These are phyloP conservation scores for Lasioglossum leucozonium DNA, from an alignment of 2,888 invertebrate species.

Conservation along the genomic window DNA sequence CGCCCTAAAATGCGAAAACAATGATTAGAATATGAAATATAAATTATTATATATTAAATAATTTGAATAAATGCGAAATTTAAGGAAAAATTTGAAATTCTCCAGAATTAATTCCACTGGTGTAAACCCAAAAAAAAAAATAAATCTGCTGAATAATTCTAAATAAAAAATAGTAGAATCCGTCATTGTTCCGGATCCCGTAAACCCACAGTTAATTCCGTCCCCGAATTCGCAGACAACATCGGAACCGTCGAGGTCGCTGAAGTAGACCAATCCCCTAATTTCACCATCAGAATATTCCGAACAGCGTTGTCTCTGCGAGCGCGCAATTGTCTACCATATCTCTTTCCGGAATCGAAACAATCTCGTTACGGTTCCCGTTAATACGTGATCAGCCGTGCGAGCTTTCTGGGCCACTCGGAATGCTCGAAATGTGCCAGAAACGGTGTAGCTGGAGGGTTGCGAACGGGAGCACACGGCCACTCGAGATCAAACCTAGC, in stretches of 20 bases:
- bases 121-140: no score
- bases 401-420: conserved; percentile 16
- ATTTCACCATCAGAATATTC: conserved; percentile 1
- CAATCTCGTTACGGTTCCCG: conserved; percentile 1
- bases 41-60: no score
- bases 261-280: background rate
- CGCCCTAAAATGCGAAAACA: no score
- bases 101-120: no score
- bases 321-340: background rate
- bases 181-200: background rate
- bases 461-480: background rate
- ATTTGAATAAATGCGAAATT: no score
- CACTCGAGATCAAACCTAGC: conserved; percentile 2
- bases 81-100: no score
- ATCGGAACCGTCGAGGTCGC: background rate
- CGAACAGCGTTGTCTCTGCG: background rate
- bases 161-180: no score
- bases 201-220: background rate
- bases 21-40: no score
- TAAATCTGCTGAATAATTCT: no score
- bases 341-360: background rate
- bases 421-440: conserved; percentile 13
- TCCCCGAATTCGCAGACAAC: background rate
- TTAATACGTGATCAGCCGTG: conserved; percentile 2
- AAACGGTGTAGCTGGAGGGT: background rate